Base-by-base conservation (phyloP, 2,888 invertebrate species). In the Athalia circularis region DNA sequence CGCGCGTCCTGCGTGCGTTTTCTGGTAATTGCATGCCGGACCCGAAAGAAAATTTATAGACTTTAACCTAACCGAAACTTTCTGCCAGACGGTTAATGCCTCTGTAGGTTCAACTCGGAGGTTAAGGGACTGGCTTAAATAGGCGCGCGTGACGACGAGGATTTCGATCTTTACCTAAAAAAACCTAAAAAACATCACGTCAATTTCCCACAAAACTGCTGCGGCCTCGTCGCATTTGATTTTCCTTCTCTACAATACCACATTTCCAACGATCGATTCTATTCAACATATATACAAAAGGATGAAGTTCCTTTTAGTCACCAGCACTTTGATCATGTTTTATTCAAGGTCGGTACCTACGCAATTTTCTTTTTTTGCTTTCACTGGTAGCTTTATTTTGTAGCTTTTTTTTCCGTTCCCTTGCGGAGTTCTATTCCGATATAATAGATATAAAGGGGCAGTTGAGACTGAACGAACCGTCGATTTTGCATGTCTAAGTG, bases 21-120 rank as follows among this genome's bases (percentile, higher is more conserved):
- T 68, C 68, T 68, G 43, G 68, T 68, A 68, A 68, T 68, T 68
- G 68, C 68, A 68, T 68, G 54, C 68, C 68, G 68, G 54, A 68
- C 68, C 68, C 68, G 52, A 68, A 68, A 68, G 29, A 29, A 52
- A 68, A 68, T 68, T 68, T 68, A 68, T 68, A 52, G 54, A 68
- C 68, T 43, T n/a, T 4, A 50, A 29, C 68, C 15, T 13, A 52
- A 68, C 48, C 68, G 54, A 68, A 68, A 68, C 54, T 68, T 68
- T 29, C 5, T 29, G 11, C 68, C 43, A 68, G 68, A 68, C 68
- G 50, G 68, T 45, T 29, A 65, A 65, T 65, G n/a, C 45, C 48
- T 29, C 54, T 54, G 54, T 7, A 54, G n/a, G n/a, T 9, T 54
- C n/a, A 9, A 54, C 6, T n/a, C n/a, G 29, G 43, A 15, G 54